phyloP scores from a whole-genome alignment of 2,888 invertebrate species.

The Mythimna lalbum region DNA sequence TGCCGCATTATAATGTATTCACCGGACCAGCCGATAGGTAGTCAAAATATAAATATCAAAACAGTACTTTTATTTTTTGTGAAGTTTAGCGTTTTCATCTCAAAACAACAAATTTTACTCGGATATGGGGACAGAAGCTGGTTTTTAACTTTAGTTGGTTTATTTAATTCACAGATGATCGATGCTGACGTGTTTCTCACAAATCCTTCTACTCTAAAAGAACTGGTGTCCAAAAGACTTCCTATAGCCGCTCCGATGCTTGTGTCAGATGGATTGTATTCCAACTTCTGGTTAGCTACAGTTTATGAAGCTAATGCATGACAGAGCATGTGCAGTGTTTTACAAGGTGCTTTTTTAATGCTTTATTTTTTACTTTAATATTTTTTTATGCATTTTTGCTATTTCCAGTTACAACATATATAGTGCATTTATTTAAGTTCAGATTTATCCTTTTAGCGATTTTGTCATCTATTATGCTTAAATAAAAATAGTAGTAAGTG shows the following conservation, averaged over 20 bases:
- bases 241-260: conserved; percentile 96
- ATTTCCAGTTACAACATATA: neutral
- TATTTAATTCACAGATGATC: conserved; percentile 92
- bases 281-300: conserved; percentile 96
- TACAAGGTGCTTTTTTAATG: conserved; percentile 57
- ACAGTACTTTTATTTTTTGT: too few species aligned
- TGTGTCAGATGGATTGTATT: conserved; percentile 96
- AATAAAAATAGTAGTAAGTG: too few species aligned
- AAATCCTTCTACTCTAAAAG: conserved; percentile 91
- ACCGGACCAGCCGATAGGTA: too few species aligned
- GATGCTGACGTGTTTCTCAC: conserved; percentile 96
- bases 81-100: neutral
- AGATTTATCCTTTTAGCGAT: too few species aligned
- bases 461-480: too few species aligned
- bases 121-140: neutral
- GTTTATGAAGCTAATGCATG: conserved; percentile 61
- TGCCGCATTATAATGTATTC: too few species aligned
- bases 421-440: too few species aligned
- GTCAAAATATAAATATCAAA: too few species aligned
- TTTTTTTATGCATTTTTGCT: conserved; percentile 6
- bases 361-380: conserved; percentile 26
- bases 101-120: neutral
- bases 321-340: conserved; percentile 53
- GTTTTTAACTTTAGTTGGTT: neutral
- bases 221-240: conserved; percentile 91